Conservation (phyloP, 2,113 vertebrate genomes). For the Vireo altiloquus region DNA sequence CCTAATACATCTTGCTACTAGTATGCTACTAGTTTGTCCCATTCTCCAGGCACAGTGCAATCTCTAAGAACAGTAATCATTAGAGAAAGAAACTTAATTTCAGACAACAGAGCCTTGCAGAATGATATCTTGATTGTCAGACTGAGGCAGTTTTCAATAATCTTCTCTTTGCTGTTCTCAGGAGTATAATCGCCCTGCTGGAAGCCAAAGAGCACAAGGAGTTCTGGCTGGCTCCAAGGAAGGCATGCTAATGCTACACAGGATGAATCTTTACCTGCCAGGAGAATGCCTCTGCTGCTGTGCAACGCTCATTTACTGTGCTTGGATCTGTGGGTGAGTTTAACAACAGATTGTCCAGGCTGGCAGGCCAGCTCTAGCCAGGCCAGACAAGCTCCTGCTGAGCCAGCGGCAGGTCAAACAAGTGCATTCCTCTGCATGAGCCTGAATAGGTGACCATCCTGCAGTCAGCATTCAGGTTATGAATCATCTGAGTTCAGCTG, state of each 20-base stretch:
- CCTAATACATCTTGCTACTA: background rate
- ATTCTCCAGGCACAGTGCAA: background rate
- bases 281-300: background rate
- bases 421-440: background rate
- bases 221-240: background rate
- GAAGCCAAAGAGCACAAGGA: background rate
- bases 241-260: background rate
- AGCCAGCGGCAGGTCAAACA: background rate
- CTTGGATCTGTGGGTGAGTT: background rate
- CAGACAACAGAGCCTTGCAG: background rate
- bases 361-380: background rate
- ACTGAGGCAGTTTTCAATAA: background rate
- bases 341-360: background rate
- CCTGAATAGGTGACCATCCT: background rate
- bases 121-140: background rate
- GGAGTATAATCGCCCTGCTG: background rate
- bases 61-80: background rate
- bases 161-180: background rate
- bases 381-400: background rate
- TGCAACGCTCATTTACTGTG: background rate
- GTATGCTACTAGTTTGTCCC: background rate
- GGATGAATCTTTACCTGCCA: background rate
- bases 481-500: background rate
- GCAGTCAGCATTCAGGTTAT: background rate
- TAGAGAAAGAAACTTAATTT: background rate